These are phyloP conservation scores for Ips typographus DNA, from an alignment of 1,140 invertebrate species.

Conservation along the genomic window DNA sequence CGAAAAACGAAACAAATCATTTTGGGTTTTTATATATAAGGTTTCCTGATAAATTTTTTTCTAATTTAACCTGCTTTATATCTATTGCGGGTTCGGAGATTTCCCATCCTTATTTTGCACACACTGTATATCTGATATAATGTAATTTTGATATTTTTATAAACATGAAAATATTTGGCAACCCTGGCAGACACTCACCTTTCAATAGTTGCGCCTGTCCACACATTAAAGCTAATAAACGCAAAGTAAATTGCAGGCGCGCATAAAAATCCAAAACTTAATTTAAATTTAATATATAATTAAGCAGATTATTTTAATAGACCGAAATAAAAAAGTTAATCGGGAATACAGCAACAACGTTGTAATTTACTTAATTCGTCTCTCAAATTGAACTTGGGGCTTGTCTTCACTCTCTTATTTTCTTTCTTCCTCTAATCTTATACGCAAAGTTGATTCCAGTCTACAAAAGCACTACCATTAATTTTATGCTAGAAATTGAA, in stretches of 20 bases:
- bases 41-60: no score
- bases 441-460: no score
- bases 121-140: no score
- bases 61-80: no score
- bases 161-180: no score
- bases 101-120: no score
- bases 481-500: background rate
- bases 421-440: slow-evolving; percentile 17
- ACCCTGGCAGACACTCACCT: slow-evolving; percentile 17
- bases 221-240: slow-evolving; percentile 35
- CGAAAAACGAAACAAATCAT: no score
- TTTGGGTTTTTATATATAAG: no score
- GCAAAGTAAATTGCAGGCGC: slow-evolving; percentile 31
- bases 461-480: no score
- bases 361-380: slow-evolving; percentile 39
- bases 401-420: slow-evolving; percentile 18
- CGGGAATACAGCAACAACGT: slow-evolving; percentile 37
- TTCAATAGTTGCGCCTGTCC: slow-evolving; percentile 33
- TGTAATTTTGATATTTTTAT: no score
- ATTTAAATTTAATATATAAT: slow-evolving; percentile 40
- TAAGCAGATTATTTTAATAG: slow-evolving; percentile 37
- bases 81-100: no score
- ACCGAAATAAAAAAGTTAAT: slow-evolving; percentile 34
- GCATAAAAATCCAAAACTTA: slow-evolving; percentile 36
- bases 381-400: slow-evolving; percentile 33